phyloP scores from a whole-genome alignment of 2,113 vertebrate species.

The Xiphophorus maculatus region DNA sequence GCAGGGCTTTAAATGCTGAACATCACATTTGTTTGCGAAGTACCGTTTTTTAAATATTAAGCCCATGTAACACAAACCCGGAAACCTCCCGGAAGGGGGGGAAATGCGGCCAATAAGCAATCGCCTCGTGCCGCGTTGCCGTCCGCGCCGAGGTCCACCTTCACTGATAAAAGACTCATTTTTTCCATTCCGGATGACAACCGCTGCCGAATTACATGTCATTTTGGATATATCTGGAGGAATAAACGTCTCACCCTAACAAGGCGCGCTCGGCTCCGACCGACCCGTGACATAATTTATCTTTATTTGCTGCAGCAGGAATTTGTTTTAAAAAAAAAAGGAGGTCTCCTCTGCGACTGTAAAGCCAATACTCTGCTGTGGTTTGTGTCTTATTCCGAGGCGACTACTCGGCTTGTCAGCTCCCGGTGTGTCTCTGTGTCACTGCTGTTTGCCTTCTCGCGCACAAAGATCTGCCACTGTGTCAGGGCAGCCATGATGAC shows the following conservation, averaged over 20 bases:
- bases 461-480: slow-evolving; percentile 69
- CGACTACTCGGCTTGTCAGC: slow-evolving; percentile 30
- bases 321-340: slow-evolving; percentile 35
- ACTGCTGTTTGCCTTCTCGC: slow-evolving; percentile 67
- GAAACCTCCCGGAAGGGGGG: slow-evolving; percentile 18
- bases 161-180: slow-evolving; percentile 56
- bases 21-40: slow-evolving; percentile 12
- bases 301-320: slow-evolving; percentile 56
- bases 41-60: slow-evolving; percentile 39
- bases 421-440: slow-evolving; percentile 54
- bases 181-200: slow-evolving; percentile 63
- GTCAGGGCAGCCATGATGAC: slow-evolving; percentile 64
- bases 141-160: slow-evolving; percentile 37
- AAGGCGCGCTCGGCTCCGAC: slow-evolving; percentile 32
- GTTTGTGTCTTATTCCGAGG: slow-evolving; percentile 27
- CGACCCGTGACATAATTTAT: slow-evolving; percentile 59
- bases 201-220: slow-evolving; percentile 61
- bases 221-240: slow-evolving; percentile 57
- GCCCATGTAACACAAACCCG: slow-evolving; percentile 42
- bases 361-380: slow-evolving; percentile 47
- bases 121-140: slow-evolving; percentile 40
- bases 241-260: slow-evolving; percentile 53
- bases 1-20: neutral
- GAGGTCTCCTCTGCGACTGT: slow-evolving; percentile 34
- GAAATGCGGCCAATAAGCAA: slow-evolving; percentile 59